Conservation (phyloP, 2,797 vertebrate species). For the Kryptolebias ocellatus region DNA sequence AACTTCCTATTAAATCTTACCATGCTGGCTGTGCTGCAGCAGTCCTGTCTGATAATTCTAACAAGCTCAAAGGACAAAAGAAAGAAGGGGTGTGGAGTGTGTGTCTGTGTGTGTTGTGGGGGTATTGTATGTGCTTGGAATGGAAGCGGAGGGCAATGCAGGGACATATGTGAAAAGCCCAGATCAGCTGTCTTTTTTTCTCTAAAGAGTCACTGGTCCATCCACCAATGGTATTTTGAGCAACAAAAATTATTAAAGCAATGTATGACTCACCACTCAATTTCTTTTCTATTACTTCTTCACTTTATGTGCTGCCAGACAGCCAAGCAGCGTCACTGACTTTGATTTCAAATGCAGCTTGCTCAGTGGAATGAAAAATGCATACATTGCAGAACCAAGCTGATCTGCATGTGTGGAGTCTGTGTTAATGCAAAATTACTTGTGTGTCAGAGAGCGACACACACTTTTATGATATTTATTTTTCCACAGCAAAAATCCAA, state of each 20-base stretch:
- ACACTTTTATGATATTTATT: constrained; percentile 32
- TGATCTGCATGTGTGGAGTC: constrained; percentile 45
- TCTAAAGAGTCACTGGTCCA: constrained; percentile 38
- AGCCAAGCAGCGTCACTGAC: constrained; percentile 58
- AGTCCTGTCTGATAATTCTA: constrained; percentile 65
- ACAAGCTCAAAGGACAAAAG: constrained; percentile 48
- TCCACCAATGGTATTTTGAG: constrained; percentile 72
- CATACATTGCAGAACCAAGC: constrained; percentile 75
- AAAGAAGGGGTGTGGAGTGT: neutral
- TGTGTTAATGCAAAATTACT: constrained; percentile 22
- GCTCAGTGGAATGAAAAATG: constrained; percentile 78
- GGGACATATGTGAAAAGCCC: constrained; percentile 18
- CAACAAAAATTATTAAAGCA: constrained; percentile 71
- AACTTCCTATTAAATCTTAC: neutral
- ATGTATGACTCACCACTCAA: constrained; percentile 72
- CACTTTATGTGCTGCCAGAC: constrained; percentile 69
- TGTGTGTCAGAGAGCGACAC: constrained; percentile 30
- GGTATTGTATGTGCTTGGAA: neutral
- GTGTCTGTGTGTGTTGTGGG: too few species aligned
- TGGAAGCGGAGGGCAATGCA: constrained; percentile 11
- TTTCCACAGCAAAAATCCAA: constrained; percentile 38
- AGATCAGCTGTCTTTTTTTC: constrained; percentile 34
- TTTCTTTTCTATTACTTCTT: constrained; percentile 73
- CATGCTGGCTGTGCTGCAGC: constrained; percentile 49
- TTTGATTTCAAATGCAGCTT: constrained; percentile 77